Percentiles rank a stretch among this genome's conserved stretches.
Conservation (phyloP, 2,888 invertebrate genomes). For the Andrena camellia region DNA sequence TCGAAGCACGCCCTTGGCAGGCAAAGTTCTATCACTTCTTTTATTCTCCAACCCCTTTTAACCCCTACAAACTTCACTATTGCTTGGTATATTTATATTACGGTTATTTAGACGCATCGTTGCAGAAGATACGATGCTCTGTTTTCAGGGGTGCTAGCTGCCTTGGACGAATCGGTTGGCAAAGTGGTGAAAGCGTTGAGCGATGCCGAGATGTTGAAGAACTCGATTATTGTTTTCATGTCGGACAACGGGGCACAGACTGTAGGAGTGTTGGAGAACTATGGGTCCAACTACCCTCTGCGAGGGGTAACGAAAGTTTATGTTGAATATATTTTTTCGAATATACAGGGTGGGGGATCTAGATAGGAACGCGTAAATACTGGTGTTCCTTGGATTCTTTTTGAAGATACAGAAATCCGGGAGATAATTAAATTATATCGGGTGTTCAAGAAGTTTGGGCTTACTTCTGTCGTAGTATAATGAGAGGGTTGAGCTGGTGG, state of each 20-base stretch:
- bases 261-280: slow-evolving; percentile 84
- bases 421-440: no score
- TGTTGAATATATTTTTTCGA: background rate
- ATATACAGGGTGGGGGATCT: background rate
- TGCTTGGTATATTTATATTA: no score
- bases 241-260: slow-evolving; percentile 88
- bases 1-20: no score
- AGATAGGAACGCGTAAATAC: no score
- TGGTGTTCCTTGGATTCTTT: no score
- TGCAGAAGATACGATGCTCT: background rate
- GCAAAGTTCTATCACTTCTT: no score
- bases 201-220: slow-evolving; percentile 86
- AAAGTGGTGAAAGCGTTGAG: slow-evolving; percentile 86
- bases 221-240: slow-evolving; percentile 88
- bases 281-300: slow-evolving; percentile 88
- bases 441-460: no score
- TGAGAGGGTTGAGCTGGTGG: no score
- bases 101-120: background rate
- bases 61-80: no score
- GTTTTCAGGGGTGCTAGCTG: slow-evolving; percentile 87
- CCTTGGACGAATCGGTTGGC: slow-evolving; percentile 88
- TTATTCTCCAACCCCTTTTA: no score
- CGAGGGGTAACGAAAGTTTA: slow-evolving; percentile 85
- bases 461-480: no score
- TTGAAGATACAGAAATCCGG: no score